Evolutionary conservation across 2,797 vertebrate genomes (phyloP).

Genomic region (Hipposideros larvatus): DNA sequence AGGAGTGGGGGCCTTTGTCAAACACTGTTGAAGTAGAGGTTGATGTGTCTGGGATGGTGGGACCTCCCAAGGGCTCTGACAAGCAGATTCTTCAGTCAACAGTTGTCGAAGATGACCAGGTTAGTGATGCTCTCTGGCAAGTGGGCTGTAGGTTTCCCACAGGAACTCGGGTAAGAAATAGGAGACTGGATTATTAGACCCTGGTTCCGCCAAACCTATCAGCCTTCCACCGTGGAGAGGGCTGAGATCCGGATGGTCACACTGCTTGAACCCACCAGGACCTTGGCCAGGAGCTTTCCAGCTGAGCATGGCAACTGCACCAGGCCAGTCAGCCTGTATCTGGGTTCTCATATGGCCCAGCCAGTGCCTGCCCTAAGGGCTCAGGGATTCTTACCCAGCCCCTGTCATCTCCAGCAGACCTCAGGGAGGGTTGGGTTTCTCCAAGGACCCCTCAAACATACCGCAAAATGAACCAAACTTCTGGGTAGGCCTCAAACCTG

Average conservation of each 20-base stretch:
- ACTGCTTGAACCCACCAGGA: background rate
- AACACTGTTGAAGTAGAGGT: constrained; percentile 89
- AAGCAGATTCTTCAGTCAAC: background rate
- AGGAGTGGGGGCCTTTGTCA: constrained; percentile 88
- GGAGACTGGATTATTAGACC: constrained; percentile 27
- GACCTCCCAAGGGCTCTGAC: constrained; percentile 80
- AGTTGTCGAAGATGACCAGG: background rate
- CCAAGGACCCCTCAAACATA: constrained; percentile 60
- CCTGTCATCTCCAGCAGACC: constrained; percentile 77
- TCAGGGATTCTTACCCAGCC: constrained; percentile 73
- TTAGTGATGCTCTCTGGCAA: background rate
- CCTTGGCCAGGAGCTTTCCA: background rate
- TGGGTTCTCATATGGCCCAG: constrained; percentile 38
- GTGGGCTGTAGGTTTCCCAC: constrained; percentile 28
- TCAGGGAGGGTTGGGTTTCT: constrained; percentile 77
- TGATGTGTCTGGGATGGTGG: constrained; percentile 81
- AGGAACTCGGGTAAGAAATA: background rate
- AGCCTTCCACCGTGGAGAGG: background rate
- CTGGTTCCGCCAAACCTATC: background rate
- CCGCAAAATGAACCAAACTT: constrained; percentile 59
- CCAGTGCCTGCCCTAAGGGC: constrained; percentile 57
- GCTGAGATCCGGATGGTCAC: background rate
- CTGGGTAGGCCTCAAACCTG: constrained; percentile 22
- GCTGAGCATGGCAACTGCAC: background rate
- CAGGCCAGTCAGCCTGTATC: background rate